Evolutionary conservation across 2,888 invertebrate genomes (phyloP).

Genomic region (Dione vanillae): DNA sequence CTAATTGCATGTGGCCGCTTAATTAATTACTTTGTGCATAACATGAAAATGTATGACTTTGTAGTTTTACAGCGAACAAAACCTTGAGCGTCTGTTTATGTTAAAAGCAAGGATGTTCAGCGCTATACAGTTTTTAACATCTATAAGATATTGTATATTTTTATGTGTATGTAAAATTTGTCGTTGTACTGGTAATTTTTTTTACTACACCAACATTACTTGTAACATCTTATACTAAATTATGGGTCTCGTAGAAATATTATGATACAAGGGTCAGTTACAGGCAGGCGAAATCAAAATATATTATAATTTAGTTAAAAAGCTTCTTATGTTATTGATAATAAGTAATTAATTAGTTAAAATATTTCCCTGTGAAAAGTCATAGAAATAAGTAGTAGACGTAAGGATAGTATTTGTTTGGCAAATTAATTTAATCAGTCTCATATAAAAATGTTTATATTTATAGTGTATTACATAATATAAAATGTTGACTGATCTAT

Average conservation of each 20-base stretch:
- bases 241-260: too few relatives aligned
- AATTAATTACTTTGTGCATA: slow-evolving; percentile 40
- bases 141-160: slow-evolving; percentile 7
- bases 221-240: too few relatives aligned
- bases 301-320: too few relatives aligned
- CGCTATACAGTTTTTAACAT: slow-evolving; percentile 8
- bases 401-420: too few relatives aligned
- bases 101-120: slow-evolving; percentile 30
- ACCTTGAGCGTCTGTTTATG: slow-evolving; percentile 39
- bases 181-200: not conserved
- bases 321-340: too few relatives aligned
- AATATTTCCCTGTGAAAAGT: not conserved
- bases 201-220: too few relatives aligned
- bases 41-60: slow-evolving; percentile 34
- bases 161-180: not conserved
- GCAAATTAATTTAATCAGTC: too few relatives aligned
- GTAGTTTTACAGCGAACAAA: slow-evolving; percentile 37
- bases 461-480: not conserved
- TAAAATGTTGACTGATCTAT: not conserved
- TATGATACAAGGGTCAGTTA: too few relatives aligned
- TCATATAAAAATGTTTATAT: too few relatives aligned
- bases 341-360: not conserved
- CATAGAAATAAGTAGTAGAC: too few relatives aligned
- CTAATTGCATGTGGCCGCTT: slow-evolving; percentile 33
- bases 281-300: too few relatives aligned